phyloP scores from a whole-genome alignment of 2,113 vertebrate species.

The Phaethon lepturus region DNA sequence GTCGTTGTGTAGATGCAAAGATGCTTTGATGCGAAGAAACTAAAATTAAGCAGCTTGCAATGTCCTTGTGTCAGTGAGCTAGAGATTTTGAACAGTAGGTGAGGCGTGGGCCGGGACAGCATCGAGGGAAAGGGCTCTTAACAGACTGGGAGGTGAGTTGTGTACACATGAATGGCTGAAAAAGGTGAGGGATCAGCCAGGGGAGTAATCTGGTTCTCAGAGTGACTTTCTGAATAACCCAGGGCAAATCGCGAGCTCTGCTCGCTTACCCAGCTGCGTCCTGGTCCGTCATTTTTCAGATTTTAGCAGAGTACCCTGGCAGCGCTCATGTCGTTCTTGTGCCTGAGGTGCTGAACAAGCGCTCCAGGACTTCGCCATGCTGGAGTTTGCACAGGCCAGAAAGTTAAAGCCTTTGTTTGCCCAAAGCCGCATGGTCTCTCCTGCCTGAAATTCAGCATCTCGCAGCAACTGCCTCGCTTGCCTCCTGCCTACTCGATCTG shows the following conservation, averaged over 20 bases:
- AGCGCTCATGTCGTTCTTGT: neutral
- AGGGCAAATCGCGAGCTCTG: neutral
- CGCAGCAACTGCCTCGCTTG: rapidly evolving
- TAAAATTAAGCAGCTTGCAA: neutral
- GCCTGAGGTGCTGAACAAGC: neutral
- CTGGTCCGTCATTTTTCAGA: neutral
- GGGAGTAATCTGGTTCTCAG: neutral
- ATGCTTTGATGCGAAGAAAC: neutral
- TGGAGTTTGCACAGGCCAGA: neutral
- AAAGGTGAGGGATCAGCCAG: neutral
- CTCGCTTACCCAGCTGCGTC: neutral
- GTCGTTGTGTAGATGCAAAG: neutral
- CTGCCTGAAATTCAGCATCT: neutral
- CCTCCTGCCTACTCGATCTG: neutral
- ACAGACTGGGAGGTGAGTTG: neutral
- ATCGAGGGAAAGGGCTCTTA: neutral
- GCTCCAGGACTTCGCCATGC: neutral
- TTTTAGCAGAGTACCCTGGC: neutral
- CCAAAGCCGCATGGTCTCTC: neutral
- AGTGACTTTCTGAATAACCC: neutral
- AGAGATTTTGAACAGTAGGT: neutral
- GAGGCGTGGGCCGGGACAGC: neutral
- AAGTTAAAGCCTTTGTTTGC: neutral
- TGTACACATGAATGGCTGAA: rapidly evolving
- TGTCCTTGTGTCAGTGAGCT: neutral